Evolutionary conservation across 2,888 invertebrate genomes (phyloP).

Genomic region (Drosophila buzzatii): DNA sequence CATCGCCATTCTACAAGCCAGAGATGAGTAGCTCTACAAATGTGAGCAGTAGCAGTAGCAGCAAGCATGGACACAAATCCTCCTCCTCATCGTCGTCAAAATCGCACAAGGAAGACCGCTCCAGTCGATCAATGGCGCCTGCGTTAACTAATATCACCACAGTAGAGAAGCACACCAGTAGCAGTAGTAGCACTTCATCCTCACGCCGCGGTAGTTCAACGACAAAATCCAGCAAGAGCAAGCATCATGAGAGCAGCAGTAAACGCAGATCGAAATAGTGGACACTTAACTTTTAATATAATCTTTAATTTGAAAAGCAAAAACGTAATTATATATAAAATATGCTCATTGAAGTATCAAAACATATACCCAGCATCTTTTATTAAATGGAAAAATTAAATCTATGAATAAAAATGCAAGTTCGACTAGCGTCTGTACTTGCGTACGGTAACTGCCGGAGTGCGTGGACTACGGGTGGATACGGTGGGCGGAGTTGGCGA

Average conservation of each 20-base stretch:
- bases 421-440: slow-evolving; percentile 60
- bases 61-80: slow-evolving; percentile 74
- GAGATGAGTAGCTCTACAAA: slow-evolving; percentile 72
- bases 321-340: background rate
- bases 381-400: slow-evolving; percentile 10
- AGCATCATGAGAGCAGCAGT: slow-evolving; percentile 81
- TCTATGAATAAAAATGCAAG: background rate
- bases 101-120: slow-evolving; percentile 77
- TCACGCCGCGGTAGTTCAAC: slow-evolving; percentile 70
- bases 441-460: slow-evolving; percentile 75
- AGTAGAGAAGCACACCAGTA: slow-evolving; percentile 88
- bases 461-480: slow-evolving; percentile 67
- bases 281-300: background rate
- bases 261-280: slow-evolving; percentile 75
- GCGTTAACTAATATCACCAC: slow-evolving; percentile 90
- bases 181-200: slow-evolving; percentile 43
- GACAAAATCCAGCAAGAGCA: slow-evolving; percentile 69
- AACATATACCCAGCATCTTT: slow-evolving; percentile 1
- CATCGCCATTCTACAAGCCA: slow-evolving; percentile 83
- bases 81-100: slow-evolving; percentile 77
- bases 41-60: slow-evolving; percentile 67
- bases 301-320: slow-evolving; percentile 1
- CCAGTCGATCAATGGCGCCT: slow-evolving; percentile 82
- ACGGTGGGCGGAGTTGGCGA: slow-evolving; percentile 29
- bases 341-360: slow-evolving; percentile 1